phyloP scores from a whole-genome alignment of 2,113 vertebrate genomes.

The Cinclus mexicanus region DNA sequence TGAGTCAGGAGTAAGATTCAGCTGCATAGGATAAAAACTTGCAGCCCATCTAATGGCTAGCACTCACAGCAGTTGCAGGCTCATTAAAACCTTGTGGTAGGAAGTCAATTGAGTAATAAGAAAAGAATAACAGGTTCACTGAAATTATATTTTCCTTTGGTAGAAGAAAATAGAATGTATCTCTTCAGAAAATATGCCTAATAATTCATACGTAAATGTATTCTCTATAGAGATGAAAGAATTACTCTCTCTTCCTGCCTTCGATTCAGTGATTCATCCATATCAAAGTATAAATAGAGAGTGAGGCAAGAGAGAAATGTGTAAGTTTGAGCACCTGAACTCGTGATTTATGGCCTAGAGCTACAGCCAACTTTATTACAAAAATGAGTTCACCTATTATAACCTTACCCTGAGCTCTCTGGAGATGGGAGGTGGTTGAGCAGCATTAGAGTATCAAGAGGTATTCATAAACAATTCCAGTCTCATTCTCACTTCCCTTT shows the following conservation, averaged over 20 bases:
- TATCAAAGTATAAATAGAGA: constrained; percentile 71
- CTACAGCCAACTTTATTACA: constrained; percentile 73
- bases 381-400: constrained; percentile 74
- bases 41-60: neutral
- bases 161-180: constrained; percentile 67
- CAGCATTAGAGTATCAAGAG: constrained; percentile 47
- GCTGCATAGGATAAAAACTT: neutral
- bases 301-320: constrained; percentile 54
- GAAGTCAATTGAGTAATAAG: constrained; percentile 64
- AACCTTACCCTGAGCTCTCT: constrained; percentile 56
- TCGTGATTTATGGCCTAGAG: constrained; percentile 74
- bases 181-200: constrained; percentile 52
- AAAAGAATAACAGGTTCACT: constrained; percentile 31
- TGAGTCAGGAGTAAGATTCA: neutral
- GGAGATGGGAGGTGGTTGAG: constrained; percentile 46
- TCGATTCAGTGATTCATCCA: constrained; percentile 57
- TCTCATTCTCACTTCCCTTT: constrained; percentile 25
- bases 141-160: constrained; percentile 60
- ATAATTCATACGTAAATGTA: constrained; percentile 10
- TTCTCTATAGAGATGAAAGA: constrained; percentile 31
- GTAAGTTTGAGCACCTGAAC: constrained; percentile 61
- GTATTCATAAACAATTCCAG: constrained; percentile 55
- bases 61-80: neutral
- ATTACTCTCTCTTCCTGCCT: constrained; percentile 39
- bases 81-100: constrained; percentile 35